phyloP scores from a whole-genome alignment of 2,797 vertebrate species.

The Hozukius guyotensis region DNA sequence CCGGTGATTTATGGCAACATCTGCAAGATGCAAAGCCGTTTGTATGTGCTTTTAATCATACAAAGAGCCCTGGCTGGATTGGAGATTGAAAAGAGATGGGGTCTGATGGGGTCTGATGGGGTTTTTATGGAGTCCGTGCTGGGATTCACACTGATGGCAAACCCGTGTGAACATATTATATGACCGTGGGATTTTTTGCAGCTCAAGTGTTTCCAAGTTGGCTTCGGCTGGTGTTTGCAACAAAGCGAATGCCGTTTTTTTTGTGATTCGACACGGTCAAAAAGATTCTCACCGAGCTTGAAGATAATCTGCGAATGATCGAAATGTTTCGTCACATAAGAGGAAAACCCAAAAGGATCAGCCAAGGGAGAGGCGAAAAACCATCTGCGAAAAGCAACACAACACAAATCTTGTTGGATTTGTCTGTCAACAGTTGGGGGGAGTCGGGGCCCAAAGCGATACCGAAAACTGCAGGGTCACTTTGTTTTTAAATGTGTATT shows the following conservation, averaged over 20 bases:
- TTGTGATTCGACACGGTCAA: conserved; percentile 14
- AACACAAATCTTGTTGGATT: conserved; percentile 38
- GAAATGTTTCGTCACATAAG: conserved; percentile 24
- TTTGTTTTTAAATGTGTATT: conserved; percentile 40
- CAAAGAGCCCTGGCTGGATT: conserved; percentile 56
- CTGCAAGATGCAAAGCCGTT: conserved; percentile 80
- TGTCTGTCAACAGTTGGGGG: conserved; percentile 32
- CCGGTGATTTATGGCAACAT: conserved; percentile 88
- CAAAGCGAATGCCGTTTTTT: not conserved
- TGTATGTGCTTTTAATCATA: conserved; percentile 79
- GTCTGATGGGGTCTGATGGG: conserved; percentile 46
- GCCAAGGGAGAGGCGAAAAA: conserved; percentile 12
- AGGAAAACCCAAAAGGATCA: conserved; percentile 9
- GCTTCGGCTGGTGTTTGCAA: conserved; percentile 5
- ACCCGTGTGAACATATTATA: conserved; percentile 60
- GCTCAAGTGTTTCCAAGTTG: conserved; percentile 31
- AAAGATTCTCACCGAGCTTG: conserved; percentile 22
- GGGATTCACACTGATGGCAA: conserved; percentile 61
- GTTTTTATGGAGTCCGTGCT: conserved; percentile 58
- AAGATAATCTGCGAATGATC: conserved; percentile 26
- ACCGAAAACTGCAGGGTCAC: conserved; percentile 4
- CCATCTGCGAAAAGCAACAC: conserved; percentile 2
- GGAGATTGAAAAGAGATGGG: conserved; percentile 64
- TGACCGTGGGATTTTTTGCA: conserved; percentile 63
- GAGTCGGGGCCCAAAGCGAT: conserved; percentile 8